Conservation (phyloP, 2,888 invertebrate species). For the Mesochorus sp. region DNA sequence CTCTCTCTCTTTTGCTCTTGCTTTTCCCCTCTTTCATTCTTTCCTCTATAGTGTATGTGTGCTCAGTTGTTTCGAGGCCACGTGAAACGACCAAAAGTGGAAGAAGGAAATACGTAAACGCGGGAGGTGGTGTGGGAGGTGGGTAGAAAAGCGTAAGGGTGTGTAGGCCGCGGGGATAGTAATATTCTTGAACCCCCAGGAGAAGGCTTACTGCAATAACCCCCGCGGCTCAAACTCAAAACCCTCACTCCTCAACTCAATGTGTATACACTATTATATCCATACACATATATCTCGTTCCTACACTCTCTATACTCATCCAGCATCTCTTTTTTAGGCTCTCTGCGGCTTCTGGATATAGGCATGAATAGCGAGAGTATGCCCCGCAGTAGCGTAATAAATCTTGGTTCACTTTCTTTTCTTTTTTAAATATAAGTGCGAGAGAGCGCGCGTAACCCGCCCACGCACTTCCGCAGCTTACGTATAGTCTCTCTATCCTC, state of each 20-base stretch:
- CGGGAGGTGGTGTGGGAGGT: slow-evolving; percentile 47
- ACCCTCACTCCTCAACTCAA: slow-evolving; percentile 67
- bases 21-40: slow-evolving; percentile 40
- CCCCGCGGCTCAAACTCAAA: slow-evolving; percentile 80
- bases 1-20: slow-evolving; percentile 42
- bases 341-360: slow-evolving; percentile 53
- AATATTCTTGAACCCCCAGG: slow-evolving; percentile 81
- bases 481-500: slow-evolving; percentile 24
- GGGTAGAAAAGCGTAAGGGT: slow-evolving; percentile 68
- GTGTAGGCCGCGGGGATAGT: slow-evolving; percentile 75
- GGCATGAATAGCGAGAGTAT: slow-evolving; percentile 46
- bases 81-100: slow-evolving; percentile 57
- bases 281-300: slow-evolving; percentile 9
- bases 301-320: slow-evolving; percentile 40
- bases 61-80: slow-evolving; percentile 32
- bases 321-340: slow-evolving; percentile 59
- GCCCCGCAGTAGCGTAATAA: slow-evolving; percentile 57
- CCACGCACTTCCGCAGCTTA: slow-evolving; percentile 48
- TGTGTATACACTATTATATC: slow-evolving; percentile 64
- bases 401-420: slow-evolving; percentile 61
- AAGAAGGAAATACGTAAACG: slow-evolving; percentile 64
- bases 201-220: slow-evolving; percentile 82
- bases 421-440: slow-evolving; percentile 57
- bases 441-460: slow-evolving; percentile 58
- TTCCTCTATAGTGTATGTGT: slow-evolving; percentile 11